Conservation (phyloP, 1,140 invertebrate species). For the Tachypleus tridentatus region DNA sequence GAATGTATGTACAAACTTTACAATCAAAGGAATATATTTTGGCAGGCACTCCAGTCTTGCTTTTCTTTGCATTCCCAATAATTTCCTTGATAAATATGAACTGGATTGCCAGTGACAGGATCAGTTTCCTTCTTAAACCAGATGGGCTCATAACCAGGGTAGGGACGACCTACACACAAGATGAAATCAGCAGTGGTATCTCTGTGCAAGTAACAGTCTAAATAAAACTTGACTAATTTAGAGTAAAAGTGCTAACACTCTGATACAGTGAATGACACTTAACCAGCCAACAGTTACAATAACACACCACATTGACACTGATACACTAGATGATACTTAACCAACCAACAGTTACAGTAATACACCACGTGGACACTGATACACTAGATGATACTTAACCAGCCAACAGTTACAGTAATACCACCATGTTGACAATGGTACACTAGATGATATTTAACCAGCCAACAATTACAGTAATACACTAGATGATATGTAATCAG, state of each 20-base stretch:
- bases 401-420: too few species aligned
- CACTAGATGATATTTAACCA: too few species aligned
- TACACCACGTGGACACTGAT: too few species aligned
- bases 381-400: too few species aligned
- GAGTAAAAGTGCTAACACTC: background rate
- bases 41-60: constrained; percentile 81
- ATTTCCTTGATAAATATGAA: constrained; percentile 70
- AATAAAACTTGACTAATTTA: too few species aligned
- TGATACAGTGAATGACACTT: constrained; percentile 3
- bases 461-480: background rate
- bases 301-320: too few species aligned
- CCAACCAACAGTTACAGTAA: too few species aligned
- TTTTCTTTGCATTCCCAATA: constrained; percentile 90
- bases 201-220: too few species aligned
- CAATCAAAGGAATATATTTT: constrained; percentile 61
- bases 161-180: constrained; percentile 48
- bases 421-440: too few species aligned
- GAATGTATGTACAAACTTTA: too few species aligned
- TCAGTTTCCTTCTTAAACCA: constrained; percentile 86
- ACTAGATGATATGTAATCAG: background rate
- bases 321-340: too few species aligned
- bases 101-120: constrained; percentile 59
- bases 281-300: too few species aligned
- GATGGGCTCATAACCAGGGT: constrained; percentile 59
- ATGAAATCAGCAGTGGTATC: background rate